These are phyloP conservation scores for Cossypha heuglini DNA, from an alignment of 2,797 vertebrate species.

Conservation along the genomic window DNA sequence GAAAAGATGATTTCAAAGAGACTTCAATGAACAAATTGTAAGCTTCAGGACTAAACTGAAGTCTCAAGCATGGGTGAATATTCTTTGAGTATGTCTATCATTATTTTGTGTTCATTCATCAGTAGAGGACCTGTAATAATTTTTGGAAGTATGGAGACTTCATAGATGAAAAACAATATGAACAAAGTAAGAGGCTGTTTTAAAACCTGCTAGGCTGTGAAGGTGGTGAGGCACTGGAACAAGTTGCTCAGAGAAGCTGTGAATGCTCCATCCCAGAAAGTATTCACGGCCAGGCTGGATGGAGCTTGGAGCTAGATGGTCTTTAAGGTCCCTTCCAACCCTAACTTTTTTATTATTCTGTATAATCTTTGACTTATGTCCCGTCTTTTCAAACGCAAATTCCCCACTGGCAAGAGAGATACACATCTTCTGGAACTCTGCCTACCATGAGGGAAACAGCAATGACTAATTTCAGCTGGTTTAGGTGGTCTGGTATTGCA, in stretches of 20 bases:
- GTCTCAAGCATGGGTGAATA: background rate
- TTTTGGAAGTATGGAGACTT: background rate
- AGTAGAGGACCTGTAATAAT: background rate
- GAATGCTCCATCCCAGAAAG: background rate
- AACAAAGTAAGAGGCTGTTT: background rate
- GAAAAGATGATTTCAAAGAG: background rate
- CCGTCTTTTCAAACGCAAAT: background rate
- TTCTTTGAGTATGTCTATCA: background rate
- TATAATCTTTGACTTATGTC: background rate
- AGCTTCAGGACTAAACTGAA: background rate
- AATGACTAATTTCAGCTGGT: background rate
- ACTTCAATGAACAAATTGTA: background rate
- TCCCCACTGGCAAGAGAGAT: background rate
- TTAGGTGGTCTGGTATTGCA: background rate
- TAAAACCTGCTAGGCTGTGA: background rate
- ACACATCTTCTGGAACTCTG: background rate
- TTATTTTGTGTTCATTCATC: background rate
- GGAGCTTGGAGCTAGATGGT: background rate
- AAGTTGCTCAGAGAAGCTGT: background rate
- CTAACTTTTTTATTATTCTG: background rate
- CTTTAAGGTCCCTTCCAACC: background rate
- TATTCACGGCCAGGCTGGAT: background rate
- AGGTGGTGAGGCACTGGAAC: background rate
- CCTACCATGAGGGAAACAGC: background rate
- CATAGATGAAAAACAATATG: background rate